Conservation (phyloP, 2,113 vertebrate species). For the Mionectes macconnelli region DNA sequence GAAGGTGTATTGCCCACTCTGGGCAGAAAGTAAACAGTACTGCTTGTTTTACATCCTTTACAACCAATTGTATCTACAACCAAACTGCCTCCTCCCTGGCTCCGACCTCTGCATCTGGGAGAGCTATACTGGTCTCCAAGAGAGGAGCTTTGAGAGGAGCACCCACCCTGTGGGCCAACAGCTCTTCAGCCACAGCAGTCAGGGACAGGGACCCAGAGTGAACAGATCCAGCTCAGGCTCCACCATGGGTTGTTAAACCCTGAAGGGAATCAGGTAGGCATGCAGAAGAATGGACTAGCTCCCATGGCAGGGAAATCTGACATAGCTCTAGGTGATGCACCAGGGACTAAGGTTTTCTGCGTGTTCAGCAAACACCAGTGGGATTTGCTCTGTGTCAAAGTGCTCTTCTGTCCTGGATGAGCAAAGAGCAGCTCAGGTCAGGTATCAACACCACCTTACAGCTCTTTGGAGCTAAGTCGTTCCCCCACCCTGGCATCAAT, state of each 20-base stretch:
- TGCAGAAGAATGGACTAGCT: neutral
- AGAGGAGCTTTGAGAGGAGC: fast-evolving
- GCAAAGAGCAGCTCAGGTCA: neutral
- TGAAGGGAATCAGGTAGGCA: neutral
- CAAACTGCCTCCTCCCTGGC: neutral
- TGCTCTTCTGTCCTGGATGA: neutral
- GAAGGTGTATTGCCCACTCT: neutral
- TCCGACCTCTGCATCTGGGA: neutral
- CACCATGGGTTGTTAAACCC: neutral
- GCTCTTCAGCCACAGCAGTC: neutral
- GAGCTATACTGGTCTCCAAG: neutral
- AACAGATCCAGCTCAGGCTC: neutral
- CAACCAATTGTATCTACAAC: neutral
- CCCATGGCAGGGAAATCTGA: neutral
- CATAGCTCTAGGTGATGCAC: neutral
- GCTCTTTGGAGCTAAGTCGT: neutral
- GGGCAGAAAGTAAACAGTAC: neutral
- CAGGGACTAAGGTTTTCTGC: neutral
- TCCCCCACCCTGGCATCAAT: neutral
- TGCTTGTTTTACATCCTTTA: neutral
- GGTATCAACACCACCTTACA: neutral
- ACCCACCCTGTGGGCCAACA: neutral
- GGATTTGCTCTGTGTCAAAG: neutral
- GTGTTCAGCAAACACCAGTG: neutral
- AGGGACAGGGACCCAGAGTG: neutral